Percentiles rank a stretch among this genome's conserved stretches.
These are phyloP conservation scores for Gonocerus acuteangulatus DNA, from an alignment of 2,888 invertebrate genomes.

Conservation along the genomic window DNA sequence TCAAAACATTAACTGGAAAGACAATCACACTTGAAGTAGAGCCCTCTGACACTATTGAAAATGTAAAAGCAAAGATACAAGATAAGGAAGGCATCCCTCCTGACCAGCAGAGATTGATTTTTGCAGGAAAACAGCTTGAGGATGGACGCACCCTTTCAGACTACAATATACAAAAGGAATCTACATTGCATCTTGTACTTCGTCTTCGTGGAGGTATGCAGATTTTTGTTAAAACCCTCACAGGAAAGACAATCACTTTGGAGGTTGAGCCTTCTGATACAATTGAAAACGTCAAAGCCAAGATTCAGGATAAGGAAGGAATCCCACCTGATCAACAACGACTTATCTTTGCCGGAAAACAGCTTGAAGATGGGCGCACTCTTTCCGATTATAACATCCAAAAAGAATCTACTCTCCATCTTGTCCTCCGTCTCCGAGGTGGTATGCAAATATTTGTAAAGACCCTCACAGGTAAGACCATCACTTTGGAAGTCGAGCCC, in stretches of 20 bases:
- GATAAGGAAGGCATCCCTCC: constrained; percentile 57
- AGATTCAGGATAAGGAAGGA: constrained; percentile 47
- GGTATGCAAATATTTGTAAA: constrained; percentile 51
- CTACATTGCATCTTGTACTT: constrained; percentile 51
- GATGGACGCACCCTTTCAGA: constrained; percentile 51
- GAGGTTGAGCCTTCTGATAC: constrained; percentile 48
- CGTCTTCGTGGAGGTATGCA: constrained; percentile 55
- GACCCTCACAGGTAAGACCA: constrained; percentile 48
- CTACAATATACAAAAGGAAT: constrained; percentile 54
- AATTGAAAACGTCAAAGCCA: constrained; percentile 50
- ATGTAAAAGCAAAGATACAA: constrained; percentile 53
- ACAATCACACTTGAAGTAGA: constrained; percentile 50
- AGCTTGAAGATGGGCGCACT: constrained; percentile 53
- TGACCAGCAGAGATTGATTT: constrained; percentile 49
- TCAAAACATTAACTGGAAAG: constrained; percentile 48
- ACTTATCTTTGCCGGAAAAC: constrained; percentile 52
- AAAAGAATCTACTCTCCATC: constrained; percentile 52
- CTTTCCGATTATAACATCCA: constrained; percentile 53
- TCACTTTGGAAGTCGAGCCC: constrained; percentile 47
- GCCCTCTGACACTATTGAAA: constrained; percentile 54
- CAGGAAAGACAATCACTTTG: constrained; percentile 47
- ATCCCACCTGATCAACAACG: constrained; percentile 47
- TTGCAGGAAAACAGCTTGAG: constrained; percentile 43
- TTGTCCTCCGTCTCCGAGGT: constrained; percentile 55
- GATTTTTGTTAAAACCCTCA: constrained; percentile 50